These are phyloP conservation scores for Mythimna ferrago DNA, from an alignment of 2,888 invertebrate genomes.

Conservation along the genomic window DNA sequence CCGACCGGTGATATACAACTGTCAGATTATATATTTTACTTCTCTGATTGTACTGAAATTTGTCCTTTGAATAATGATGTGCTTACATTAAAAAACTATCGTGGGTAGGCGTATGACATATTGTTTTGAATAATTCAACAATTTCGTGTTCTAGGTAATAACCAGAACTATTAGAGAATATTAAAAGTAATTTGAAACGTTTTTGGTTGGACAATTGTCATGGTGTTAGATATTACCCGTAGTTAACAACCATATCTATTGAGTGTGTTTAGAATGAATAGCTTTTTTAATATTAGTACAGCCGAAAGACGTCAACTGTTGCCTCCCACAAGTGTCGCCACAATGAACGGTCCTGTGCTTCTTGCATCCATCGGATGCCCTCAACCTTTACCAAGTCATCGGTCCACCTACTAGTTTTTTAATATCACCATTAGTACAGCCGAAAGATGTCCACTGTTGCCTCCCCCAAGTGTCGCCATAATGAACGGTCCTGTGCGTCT, in stretches of 20 bases:
- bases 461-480: too few species aligned
- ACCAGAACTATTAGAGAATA: background rate
- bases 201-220: slow-evolving; percentile 10
- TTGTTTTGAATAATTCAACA: slow-evolving; percentile 1
- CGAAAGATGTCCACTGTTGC: too few species aligned
- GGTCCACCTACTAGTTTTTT: too few species aligned
- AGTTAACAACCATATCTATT: background rate
- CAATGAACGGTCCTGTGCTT: too few species aligned
- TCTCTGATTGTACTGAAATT: background rate
- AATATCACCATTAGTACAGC: too few species aligned
- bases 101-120: slow-evolving; percentile 8
- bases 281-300: background rate
- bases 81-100: background rate
- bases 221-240: background rate
- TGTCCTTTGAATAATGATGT: background rate
- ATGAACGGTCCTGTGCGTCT: too few species aligned
- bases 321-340: too few species aligned
- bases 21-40: background rate
- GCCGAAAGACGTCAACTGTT: too few species aligned
- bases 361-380: too few species aligned
- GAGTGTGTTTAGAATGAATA: background rate
- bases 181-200: slow-evolving; percentile 35
- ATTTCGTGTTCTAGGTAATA: slow-evolving; percentile 29
- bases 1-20: too few species aligned
- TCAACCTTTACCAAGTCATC: too few species aligned